Conservation (phyloP, 2,888 invertebrate genomes). For the Rotaria socialis region DNA sequence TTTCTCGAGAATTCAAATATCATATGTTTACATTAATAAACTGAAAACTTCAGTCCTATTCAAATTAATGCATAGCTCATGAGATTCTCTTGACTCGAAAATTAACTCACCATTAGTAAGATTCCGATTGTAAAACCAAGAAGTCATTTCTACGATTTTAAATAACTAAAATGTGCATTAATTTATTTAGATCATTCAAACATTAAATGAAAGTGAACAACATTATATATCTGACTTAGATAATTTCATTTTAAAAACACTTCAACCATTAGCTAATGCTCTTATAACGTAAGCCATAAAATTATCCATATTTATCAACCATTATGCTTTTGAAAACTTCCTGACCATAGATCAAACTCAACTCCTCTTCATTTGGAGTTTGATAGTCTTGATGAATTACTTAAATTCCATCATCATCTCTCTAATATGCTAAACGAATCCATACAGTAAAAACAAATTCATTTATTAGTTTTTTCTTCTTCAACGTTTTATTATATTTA, state of each 20-base stretch:
- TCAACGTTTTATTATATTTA: background rate
- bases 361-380: background rate
- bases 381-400: background rate
- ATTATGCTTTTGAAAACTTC: background rate
- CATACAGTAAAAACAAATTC: background rate
- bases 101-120: too few relatives aligned
- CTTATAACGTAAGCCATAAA: background rate
- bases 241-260: background rate
- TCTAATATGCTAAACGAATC: background rate
- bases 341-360: background rate
- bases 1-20: too few relatives aligned
- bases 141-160: too few relatives aligned
- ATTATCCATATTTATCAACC: background rate
- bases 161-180: background rate
- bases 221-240: background rate
- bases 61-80: too few relatives aligned
- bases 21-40: too few relatives aligned
- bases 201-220: constrained; percentile 17
- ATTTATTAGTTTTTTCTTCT: too few relatives aligned
- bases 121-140: too few relatives aligned
- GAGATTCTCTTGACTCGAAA: too few relatives aligned
- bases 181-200: background rate
- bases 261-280: background rate
- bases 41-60: too few relatives aligned
- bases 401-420: constrained; percentile 30